These are phyloP conservation scores for Plumapathes pennacea DNA, from an alignment of 92 coral and sea anemone genomes.

Conservation along the genomic window DNA sequence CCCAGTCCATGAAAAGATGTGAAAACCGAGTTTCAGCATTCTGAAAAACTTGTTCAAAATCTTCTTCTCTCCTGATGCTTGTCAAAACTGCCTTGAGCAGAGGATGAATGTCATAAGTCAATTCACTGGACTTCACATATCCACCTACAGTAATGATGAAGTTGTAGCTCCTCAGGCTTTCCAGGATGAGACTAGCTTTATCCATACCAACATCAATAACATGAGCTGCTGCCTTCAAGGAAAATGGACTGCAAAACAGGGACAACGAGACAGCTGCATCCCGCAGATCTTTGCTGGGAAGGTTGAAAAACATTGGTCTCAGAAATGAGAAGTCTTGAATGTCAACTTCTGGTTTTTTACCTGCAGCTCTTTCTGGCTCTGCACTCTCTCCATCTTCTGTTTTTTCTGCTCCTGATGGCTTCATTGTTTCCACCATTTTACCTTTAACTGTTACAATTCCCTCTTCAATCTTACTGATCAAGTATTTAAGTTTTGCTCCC, in stretches of 20 bases:
- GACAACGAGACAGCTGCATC: slow-evolving; percentile 35
- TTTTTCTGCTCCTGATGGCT: neutral
- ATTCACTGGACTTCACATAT: slow-evolving; percentile 1
- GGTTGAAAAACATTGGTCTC: slow-evolving; percentile 13
- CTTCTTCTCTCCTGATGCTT: slow-evolving; percentile 1
- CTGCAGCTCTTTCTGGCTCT: slow-evolving; percentile 2
- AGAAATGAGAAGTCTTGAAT: slow-evolving; percentile 1
- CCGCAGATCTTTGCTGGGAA: slow-evolving; percentile 16
- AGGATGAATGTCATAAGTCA: slow-evolving; percentile 48
- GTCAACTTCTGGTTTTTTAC: slow-evolving; percentile 8
- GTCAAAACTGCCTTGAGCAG: slow-evolving; percentile 33
- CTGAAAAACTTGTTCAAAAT: slow-evolving; percentile 1
- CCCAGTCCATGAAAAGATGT: slow-evolving; percentile 9
- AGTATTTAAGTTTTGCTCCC: slow-evolving; percentile 18
- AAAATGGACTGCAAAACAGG: slow-evolving; percentile 37
- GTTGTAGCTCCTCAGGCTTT: too few species aligned
- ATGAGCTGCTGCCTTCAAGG: slow-evolving; percentile 19
- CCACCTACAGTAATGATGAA: too few species aligned
- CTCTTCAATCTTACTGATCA: slow-evolving; percentile 22
- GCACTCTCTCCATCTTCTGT: neutral
- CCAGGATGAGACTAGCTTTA: too few species aligned
- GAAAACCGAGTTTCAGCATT: slow-evolving; percentile 42
- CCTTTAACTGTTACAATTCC: too few species aligned
- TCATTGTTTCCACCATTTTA: neutral
- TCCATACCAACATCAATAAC: slow-evolving; percentile 11